phyloP scores from a whole-genome alignment of 2,888 invertebrate species.

The Cryptosula pallasiana region DNA sequence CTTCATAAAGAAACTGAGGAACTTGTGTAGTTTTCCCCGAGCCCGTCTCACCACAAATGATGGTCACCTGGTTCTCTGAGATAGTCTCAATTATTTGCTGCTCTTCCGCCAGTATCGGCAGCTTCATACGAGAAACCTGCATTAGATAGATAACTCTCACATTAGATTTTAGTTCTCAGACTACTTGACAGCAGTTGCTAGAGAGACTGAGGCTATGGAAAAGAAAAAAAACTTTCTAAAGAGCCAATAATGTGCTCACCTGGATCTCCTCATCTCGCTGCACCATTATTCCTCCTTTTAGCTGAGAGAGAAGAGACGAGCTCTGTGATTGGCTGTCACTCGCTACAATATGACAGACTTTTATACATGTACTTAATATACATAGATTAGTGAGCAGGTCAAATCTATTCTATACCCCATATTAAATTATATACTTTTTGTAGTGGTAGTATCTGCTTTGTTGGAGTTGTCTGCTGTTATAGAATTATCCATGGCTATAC shows the following conservation, averaged over 20 bases:
- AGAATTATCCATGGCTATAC: no score
- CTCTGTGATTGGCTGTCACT: neutral
- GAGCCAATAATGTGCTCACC: neutral
- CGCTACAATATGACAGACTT: neutral
- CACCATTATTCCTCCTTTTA: slow-evolving; percentile 26
- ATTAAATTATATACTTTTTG: no score
- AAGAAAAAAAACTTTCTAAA: no score
- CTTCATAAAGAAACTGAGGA: slow-evolving; percentile 96
- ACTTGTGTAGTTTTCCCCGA: slow-evolving; percentile 98
- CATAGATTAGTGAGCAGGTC: no score
- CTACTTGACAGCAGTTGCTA: no score
- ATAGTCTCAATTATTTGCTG: slow-evolving; percentile 90
- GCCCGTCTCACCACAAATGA: slow-evolving; percentile 79
- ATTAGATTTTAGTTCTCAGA: no score
- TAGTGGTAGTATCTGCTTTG: no score
- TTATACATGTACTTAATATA: no score
- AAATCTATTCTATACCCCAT: no score
- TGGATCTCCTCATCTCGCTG: slow-evolving; percentile 26
- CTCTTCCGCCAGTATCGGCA: slow-evolving; percentile 69
- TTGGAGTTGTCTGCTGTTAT: no score
- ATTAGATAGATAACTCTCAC: no score
- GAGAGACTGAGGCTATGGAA: no score
- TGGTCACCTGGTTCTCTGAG: slow-evolving; percentile 74
- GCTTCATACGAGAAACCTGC: slow-evolving; percentile 69
- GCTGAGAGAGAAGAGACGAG: neutral